A percentile compares a stretch with the other conserved stretches of the same genome.
Conservation (phyloP, 2,888 invertebrate genomes). For the Epiblema foenella region DNA sequence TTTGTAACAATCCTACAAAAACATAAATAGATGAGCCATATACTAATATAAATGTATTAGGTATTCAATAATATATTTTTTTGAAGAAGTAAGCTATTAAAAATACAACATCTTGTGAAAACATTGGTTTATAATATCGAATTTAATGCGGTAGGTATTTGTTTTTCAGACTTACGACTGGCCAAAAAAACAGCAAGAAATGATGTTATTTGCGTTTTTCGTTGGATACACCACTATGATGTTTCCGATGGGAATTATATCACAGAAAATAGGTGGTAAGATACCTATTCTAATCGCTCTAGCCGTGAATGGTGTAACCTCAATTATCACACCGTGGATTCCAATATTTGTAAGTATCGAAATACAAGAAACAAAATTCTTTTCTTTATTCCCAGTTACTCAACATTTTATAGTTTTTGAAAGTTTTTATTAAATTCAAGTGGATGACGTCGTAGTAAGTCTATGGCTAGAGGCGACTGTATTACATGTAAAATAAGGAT, state of each 20-base stretch:
- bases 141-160: neutral
- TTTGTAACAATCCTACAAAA: too few species aligned
- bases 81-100: too few species aligned
- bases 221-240: conserved; percentile 82
- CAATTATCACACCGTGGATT: conserved; percentile 67
- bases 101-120: too few species aligned
- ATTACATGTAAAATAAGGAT: too few species aligned
- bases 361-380: neutral
- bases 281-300: conserved; percentile 77
- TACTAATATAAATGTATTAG: too few species aligned
- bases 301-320: conserved; percentile 62
- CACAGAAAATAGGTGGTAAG: conserved; percentile 87
- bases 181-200: conserved; percentile 67
- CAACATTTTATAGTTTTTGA: too few species aligned
- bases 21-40: too few species aligned
- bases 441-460: too few species aligned
- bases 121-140: too few species aligned
- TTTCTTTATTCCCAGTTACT: neutral
- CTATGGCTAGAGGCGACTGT: too few species aligned
- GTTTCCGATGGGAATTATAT: conserved; percentile 84
- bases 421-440: too few species aligned
- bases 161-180: conserved; percentile 66
- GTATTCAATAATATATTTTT: too few species aligned
- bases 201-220: conserved; percentile 80
- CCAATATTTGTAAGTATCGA: conserved; percentile 62